Evolutionary conservation across 1,140 invertebrate genomes (phyloP), one percentile per base, ranked within the genome.

Genomic region (Anagrus nilaparvatae): DNA sequence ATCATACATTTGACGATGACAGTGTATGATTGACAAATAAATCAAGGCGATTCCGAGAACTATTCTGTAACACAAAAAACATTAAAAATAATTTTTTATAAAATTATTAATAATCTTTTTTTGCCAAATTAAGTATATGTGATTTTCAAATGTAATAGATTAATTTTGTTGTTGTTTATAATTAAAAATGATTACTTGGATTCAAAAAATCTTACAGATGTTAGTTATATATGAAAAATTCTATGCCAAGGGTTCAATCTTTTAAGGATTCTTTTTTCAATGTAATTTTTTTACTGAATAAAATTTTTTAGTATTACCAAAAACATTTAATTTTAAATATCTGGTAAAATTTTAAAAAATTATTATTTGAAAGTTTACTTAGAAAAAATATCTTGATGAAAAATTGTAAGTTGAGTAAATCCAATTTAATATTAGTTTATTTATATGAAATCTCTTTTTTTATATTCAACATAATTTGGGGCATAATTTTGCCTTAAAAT

Each of bases 1-100:
- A 59, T 91, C 82, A 57, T 90, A 91, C 19, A 89, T 74, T 67
- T 89, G 82, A 34, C 90, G 71, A 67, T 89, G 82, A 43, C 92
- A 67, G 65, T 97, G 92, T 31, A 91, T 74, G 47, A 78, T 77
- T 4, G 88, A 85, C 36, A 95, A 69, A 66, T 94, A 96, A 29
- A 77, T 53, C 67, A 96, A 76, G 9, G 88, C 78, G 25, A 82
- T 74, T 17, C 76, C 65, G 44, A 91, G 68, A 25, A 88, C 81
- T 37, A 77, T 65, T 62, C 86, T 88, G 58, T 46, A 74, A 75
- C 54, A 35, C 48, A 54, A 44, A 32, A 50, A 46, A 39, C 35
- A 52, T 37, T 47, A 46, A 48, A 43, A 43, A 44, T 47, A 48
- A 51, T 20, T 13, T 18, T 19, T 21, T 5, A 30, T 30, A 7